Percentiles rank a stretch among this genome's conserved stretches.
These are phyloP conservation scores for Acronicta leporina DNA, from an alignment of 2,888 invertebrate species.

Conservation along the genomic window DNA sequence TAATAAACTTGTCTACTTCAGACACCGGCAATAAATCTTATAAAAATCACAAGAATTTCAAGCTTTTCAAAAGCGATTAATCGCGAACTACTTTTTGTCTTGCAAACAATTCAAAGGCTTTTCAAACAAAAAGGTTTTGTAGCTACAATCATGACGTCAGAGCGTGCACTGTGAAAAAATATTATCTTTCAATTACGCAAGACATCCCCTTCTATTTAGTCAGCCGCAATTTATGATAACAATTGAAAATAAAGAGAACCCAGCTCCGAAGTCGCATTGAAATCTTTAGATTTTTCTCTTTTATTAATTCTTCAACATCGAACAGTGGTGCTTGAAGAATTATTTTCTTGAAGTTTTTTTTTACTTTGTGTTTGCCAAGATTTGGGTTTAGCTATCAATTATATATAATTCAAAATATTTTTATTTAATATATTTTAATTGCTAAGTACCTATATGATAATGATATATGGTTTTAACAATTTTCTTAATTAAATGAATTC, in stretches of 20 bases:
- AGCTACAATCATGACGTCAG: slow-evolving; percentile 61
- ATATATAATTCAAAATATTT: no score
- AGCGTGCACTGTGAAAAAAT: slow-evolving; percentile 74
- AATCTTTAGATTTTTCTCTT: slow-evolving; percentile 29
- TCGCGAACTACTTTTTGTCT: slow-evolving; percentile 50
- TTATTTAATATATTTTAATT: no score
- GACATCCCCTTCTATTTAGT: slow-evolving; percentile 74
- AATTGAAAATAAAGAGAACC: slow-evolving; percentile 73
- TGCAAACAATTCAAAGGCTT: slow-evolving; percentile 59
- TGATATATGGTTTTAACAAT: no score
- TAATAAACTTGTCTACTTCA: slow-evolving; percentile 7
- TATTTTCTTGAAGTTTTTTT: slow-evolving; percentile 12
- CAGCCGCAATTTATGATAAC: slow-evolving; percentile 72
- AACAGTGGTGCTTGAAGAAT: no score
- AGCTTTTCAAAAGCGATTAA: slow-evolving; percentile 43
- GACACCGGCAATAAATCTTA: not conserved
- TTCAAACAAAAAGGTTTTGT: slow-evolving; percentile 59
- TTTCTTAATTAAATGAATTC: no score
- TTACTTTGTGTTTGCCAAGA: no score
- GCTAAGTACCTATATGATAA: no score
- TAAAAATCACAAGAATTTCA: slow-evolving; percentile 26
- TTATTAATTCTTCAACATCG: slow-evolving; percentile 31
- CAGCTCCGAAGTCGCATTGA: slow-evolving; percentile 36
- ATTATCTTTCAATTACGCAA: slow-evolving; percentile 81
- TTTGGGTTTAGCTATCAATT: no score